phyloP scores from a whole-genome alignment of 2,113 vertebrate species.

The Sprattus sprattus region DNA sequence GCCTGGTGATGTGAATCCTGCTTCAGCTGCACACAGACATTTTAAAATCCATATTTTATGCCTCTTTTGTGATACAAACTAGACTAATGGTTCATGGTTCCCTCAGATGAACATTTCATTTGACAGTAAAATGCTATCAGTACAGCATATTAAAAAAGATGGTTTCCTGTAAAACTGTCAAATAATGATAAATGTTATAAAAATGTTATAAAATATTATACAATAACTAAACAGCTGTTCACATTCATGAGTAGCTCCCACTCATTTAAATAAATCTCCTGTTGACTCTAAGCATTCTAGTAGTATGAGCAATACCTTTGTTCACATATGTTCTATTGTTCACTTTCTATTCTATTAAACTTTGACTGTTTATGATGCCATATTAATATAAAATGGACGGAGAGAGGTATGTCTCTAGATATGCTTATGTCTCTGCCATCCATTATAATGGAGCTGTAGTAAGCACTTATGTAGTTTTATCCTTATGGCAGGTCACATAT shows the following conservation, averaged over 20 bases:
- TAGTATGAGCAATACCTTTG: not conserved
- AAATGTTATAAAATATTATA: no score
- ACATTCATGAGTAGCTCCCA: not conserved
- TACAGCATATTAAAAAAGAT: not conserved
- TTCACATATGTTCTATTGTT: no score
- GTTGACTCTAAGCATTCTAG: not conserved
- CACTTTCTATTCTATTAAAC: no score
- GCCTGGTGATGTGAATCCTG: not conserved
- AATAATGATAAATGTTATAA: not conserved
- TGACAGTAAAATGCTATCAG: constrained; percentile 14
- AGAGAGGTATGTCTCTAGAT: no score
- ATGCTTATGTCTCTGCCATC: no score
- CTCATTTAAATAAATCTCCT: not conserved
- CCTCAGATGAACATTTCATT: not conserved
- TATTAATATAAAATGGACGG: no score
- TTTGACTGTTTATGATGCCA: no score
- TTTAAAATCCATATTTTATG: not conserved
- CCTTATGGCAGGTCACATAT: no score
- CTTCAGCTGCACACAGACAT: not conserved
- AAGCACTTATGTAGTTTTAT: not conserved
- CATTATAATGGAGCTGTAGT: no score
- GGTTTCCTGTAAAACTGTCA: constrained; percentile 3
- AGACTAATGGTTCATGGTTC: no score
- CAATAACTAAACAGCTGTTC: constrained; percentile 10
- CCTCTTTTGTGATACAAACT: not conserved